phyloP scores from a whole-genome alignment of 2,888 invertebrate genomes.

The Limnephilus lunatus region DNA sequence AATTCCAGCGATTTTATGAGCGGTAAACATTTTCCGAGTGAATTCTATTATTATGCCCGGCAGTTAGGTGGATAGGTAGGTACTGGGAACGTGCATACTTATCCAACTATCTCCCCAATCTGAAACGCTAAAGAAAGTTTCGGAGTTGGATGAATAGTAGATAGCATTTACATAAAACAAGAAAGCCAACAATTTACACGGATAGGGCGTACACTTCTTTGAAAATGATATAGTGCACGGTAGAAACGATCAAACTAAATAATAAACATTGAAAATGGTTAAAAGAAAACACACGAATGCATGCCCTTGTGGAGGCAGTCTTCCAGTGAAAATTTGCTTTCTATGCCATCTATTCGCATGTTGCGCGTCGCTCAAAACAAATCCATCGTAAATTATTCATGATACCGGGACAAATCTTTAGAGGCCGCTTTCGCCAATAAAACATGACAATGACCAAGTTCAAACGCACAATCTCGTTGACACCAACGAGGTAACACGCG shows the following conservation, averaged over 20 bases:
- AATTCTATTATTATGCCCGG: neutral
- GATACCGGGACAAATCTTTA: neutral
- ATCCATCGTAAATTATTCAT: neutral
- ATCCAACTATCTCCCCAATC: neutral
- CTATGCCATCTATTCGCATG: neutral
- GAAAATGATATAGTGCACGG: neutral
- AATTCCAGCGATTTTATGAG: neutral
- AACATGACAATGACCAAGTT: neutral
- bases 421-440: neutral
- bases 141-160: slow-evolving; percentile 5
- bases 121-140: slow-evolving; percentile 9
- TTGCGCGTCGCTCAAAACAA: neutral
- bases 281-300: neutral
- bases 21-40: slow-evolving; percentile 30
- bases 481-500: neutral
- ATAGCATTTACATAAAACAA: slow-evolving; percentile 31
- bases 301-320: neutral
- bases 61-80: neutral
- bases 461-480: neutral
- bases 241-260: slow-evolving; percentile 1
- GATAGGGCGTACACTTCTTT: slow-evolving; percentile 26
- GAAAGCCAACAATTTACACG: slow-evolving; percentile 37
- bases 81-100: neutral
- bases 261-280: neutral
- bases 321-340: neutral